These are phyloP conservation scores for Lepus europaeus DNA, from an alignment of 2,113 vertebrate genomes.

Conservation along the genomic window DNA sequence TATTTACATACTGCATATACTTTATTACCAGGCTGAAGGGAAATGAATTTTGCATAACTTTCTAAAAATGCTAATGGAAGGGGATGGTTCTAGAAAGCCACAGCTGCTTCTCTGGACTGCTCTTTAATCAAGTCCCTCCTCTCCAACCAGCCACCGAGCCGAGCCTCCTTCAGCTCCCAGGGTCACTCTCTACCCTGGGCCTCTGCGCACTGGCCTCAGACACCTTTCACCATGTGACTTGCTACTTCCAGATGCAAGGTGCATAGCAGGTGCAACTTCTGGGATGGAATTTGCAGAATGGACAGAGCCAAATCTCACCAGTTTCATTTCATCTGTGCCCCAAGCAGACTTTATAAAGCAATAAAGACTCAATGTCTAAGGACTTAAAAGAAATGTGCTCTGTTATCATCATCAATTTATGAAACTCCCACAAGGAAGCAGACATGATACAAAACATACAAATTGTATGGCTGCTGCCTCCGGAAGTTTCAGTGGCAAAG, in stretches of 20 bases:
- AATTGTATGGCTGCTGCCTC: constrained; percentile 49
- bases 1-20: constrained; percentile 64
- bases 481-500: constrained; percentile 48
- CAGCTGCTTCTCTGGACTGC: background rate
- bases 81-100: background rate
- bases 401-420: constrained; percentile 82
- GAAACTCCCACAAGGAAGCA: constrained; percentile 79
- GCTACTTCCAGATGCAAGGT: background rate
- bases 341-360: constrained; percentile 76
- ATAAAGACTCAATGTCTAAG: constrained; percentile 80
- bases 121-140: background rate
- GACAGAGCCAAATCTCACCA: constrained; percentile 51
- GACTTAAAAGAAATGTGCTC: constrained; percentile 78
- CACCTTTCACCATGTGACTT: fast-evolving
- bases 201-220: fast-evolving
- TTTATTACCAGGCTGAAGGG: constrained; percentile 42
- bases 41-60: constrained; percentile 69
- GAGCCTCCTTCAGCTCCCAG: background rate
- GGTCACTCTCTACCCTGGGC: background rate
- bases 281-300: constrained; percentile 24
- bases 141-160: background rate
- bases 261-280: background rate
- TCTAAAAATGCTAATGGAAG: constrained; percentile 9
- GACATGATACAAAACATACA: constrained; percentile 70
- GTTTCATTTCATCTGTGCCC: constrained; percentile 77